Conservation (phyloP, 2,888 invertebrate species). For the Lordiphosa andalusiaca region DNA sequence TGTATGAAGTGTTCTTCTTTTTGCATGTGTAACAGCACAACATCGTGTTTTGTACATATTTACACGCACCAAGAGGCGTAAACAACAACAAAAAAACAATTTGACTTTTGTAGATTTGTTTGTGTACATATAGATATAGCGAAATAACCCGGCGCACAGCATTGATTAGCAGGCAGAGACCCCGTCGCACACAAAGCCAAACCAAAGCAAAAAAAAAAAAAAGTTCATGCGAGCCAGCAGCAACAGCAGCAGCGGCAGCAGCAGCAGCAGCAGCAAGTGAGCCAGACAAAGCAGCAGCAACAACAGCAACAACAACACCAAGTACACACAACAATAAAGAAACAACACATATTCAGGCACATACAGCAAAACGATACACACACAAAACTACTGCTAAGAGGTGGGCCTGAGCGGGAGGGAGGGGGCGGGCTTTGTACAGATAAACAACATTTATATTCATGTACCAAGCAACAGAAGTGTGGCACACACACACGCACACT, state of each 20-base stretch:
- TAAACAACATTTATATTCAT: slow-evolving; percentile 76
- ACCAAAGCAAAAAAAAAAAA: slow-evolving; percentile 47
- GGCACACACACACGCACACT: slow-evolving; percentile 33
- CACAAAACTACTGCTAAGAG: slow-evolving; percentile 50
- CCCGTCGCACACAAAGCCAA: slow-evolving; percentile 45
- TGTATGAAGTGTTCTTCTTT: slow-evolving; percentile 5
- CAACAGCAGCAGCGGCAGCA: slow-evolving; percentile 28
- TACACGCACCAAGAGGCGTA: slow-evolving; percentile 30
- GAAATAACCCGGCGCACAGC: slow-evolving; percentile 72
- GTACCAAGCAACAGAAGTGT: slow-evolving; percentile 57
- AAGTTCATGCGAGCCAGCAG: slow-evolving; percentile 57
- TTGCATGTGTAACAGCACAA: slow-evolving; percentile 33
- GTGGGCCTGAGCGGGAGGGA: slow-evolving; percentile 8
- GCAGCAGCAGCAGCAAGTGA: slow-evolving; percentile 31
- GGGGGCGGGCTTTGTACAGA: slow-evolving; percentile 40
- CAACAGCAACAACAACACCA: slow-evolving; percentile 47
- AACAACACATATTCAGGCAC: slow-evolving; percentile 59
- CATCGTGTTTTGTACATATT: slow-evolving; percentile 31
- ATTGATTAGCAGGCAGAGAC: slow-evolving; percentile 67
- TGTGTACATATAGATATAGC: slow-evolving; percentile 76
- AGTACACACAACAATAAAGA: slow-evolving; percentile 73
- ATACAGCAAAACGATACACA: slow-evolving; percentile 46
- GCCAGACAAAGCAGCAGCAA: slow-evolving; percentile 39
- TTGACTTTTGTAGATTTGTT: slow-evolving; percentile 76
- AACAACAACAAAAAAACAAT: slow-evolving; percentile 29